Conservation (phyloP, 2,113 vertebrate genomes). For the Notarius lentiginosus region DNA sequence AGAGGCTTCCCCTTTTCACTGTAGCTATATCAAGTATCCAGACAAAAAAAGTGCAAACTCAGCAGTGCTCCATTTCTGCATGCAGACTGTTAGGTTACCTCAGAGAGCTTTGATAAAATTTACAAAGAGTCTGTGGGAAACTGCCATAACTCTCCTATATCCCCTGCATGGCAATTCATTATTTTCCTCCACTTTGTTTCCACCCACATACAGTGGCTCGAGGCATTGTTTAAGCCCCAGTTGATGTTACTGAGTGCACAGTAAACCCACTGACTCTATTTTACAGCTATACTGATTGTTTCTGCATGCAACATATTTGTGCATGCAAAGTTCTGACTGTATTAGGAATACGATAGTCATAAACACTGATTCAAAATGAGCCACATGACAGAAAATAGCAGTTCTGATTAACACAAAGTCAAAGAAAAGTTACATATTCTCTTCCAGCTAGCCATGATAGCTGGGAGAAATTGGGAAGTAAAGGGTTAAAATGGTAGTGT, state of each 20-base stretch:
- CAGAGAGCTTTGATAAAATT: conserved; percentile 7
- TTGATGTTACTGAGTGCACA: conserved; percentile 1
- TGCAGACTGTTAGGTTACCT: conserved; percentile 16
- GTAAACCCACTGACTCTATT: conserved; percentile 12
- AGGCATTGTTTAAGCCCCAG: conserved; percentile 13
- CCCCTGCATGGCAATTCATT: conserved; percentile 18
- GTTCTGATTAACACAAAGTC: not conserved
- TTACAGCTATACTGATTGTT: not conserved
- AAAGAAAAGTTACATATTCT: too few relatives aligned
- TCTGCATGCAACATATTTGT: not conserved
- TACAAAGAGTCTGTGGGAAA: conserved; percentile 21
- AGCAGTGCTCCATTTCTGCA: conserved; percentile 28
- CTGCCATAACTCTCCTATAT: conserved; percentile 1
- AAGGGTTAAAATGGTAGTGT: conserved; percentile 49
- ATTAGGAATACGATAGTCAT: not conserved
- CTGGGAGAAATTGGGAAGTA: not conserved
- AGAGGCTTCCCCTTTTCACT: conserved; percentile 15
- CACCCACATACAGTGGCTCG: not conserved
- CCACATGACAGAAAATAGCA: not conserved
- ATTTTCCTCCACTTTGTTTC: conserved; percentile 16
- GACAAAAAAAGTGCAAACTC: conserved; percentile 28
- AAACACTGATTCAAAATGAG: not conserved
- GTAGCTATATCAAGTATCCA: conserved; percentile 27
- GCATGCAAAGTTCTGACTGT: not conserved
- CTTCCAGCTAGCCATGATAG: not conserved